Evolutionary conservation across 2,888 invertebrate genomes (phyloP), one percentile per base, ranked within the genome.

Genomic region (Muschampia plurimacula): DNA sequence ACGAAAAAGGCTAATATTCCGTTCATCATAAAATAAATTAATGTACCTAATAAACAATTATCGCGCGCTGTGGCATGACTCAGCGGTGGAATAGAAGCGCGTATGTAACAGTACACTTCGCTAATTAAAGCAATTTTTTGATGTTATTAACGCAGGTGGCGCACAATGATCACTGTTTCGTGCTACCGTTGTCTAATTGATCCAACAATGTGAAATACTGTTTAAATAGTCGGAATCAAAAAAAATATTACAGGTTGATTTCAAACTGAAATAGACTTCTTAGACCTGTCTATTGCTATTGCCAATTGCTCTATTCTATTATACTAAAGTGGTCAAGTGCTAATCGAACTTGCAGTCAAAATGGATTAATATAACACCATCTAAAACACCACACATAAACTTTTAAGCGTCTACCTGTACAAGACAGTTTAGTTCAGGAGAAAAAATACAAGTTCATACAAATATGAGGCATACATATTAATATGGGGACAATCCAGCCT

Each of bases 41-140:
- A 57, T 32, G 55, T 22, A 15, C 15, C 52, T 15, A 59, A 59
- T 59, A 59, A 59, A 36, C 59, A 59, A 59, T 59, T 59, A 55
- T 22, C 8, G 55, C 22, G 55, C 9, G 9, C 13, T 55, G 59
- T 36, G 32, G 36, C 36, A 41, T 59, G 67, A 59, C n/a, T 57
- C 67, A 44, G 41, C 15, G n/a, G 41, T 49, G 39, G 15, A 55
- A 67, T 39, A 49, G 39, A 67, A 41, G 41, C 57, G 13, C 39
- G 39, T 66, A 55, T 36, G 41, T 44, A 67, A 57, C 57, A 36
- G 57, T 28, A 39, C 36, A 32, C 36, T 59, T 67, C 28, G 66
- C 41, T 67, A 67, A 67, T 67, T 67, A 59, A 44, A 36, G 41
- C 67, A 57, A 57, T 67, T 67, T 65, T 60, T 64, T 46, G 46